phyloP scores from a whole-genome alignment of 2,113 vertebrate genomes.

The Mugil cephalus region DNA sequence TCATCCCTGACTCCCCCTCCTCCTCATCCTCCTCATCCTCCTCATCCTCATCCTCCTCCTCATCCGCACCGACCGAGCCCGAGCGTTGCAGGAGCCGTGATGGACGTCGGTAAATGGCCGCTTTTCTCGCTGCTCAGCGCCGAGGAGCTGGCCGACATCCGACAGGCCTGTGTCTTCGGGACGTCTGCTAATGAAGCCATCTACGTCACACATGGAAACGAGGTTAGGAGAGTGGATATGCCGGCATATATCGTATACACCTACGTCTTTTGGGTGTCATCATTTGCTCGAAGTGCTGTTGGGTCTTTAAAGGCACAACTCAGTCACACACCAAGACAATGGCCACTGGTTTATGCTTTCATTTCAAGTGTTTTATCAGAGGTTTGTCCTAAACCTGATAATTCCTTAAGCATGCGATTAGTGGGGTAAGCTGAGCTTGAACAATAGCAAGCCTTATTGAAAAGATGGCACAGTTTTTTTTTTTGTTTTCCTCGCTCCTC shows the following conservation, averaged over 20 bases:
- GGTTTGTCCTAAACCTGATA: no score
- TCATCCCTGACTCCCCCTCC: conserved; percentile 36
- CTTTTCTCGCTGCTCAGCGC: conserved; percentile 90
- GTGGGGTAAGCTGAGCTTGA: not conserved
- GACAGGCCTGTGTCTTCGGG: conserved; percentile 95
- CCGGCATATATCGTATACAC: not conserved
- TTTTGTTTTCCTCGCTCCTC: no score
- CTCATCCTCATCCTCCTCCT: conserved; percentile 28
- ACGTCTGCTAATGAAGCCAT: conserved; percentile 92
- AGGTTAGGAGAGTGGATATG: conserved; percentile 82
- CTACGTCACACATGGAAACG: conserved; percentile 89
- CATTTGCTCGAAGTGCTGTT: no score
- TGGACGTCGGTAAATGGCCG: conserved; percentile 95
- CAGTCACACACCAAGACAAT: no score
- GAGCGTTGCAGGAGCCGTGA: conserved; percentile 79
- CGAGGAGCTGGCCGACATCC: conserved; percentile 87
- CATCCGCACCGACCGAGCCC: not conserved
- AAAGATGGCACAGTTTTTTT: no score
- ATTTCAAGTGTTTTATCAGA: not conserved
- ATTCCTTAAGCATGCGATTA: no score
- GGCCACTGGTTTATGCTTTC: no score
- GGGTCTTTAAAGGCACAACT: no score
- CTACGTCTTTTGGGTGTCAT: no score
- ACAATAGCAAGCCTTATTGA: not conserved
- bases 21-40: conserved; percentile 23